A percentile compares a stretch with the other conserved stretches of the same genome.
Conservation (phyloP, 1,140 invertebrate species). For the Chrysoperla carnea region DNA sequence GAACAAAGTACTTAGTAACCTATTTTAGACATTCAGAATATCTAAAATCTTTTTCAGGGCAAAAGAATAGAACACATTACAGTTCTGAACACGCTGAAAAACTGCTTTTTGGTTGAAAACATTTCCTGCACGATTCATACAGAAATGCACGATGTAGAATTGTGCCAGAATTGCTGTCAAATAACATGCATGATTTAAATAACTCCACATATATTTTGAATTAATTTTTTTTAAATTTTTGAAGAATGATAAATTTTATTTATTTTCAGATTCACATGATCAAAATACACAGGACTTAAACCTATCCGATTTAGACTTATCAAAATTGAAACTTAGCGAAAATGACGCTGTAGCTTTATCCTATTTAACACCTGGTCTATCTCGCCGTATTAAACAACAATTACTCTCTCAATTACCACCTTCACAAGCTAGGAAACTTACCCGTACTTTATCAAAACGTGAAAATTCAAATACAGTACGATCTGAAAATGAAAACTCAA, state of each 20-base stretch:
- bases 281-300: conserved; percentile 29
- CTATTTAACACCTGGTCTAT: conserved; percentile 40
- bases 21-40: no score
- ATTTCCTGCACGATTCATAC: no score
- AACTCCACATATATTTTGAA: no score
- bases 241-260: neutral
- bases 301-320: conserved; percentile 41
- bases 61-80: no score
- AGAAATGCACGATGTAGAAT: no score
- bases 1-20: no score
- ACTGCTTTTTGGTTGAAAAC: no score
- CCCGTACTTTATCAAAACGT: conserved; percentile 38
- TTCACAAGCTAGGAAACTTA: conserved; percentile 35
- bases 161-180: no score
- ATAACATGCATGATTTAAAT: no score
- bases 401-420: conserved; percentile 40
- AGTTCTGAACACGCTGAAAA: no score
- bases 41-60: no score
- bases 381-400: conserved; percentile 41
- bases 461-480: neutral
- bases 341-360: conserved; percentile 42
- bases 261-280: conserved; percentile 13
- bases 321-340: conserved; percentile 40
- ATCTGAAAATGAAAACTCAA: neutral
- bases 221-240: no score